A percentile compares a stretch with the other conserved stretches of the same genome.
Evolutionary conservation across 2,113 vertebrate species (phyloP).

Genomic region (Vicugna pacos): DNA sequence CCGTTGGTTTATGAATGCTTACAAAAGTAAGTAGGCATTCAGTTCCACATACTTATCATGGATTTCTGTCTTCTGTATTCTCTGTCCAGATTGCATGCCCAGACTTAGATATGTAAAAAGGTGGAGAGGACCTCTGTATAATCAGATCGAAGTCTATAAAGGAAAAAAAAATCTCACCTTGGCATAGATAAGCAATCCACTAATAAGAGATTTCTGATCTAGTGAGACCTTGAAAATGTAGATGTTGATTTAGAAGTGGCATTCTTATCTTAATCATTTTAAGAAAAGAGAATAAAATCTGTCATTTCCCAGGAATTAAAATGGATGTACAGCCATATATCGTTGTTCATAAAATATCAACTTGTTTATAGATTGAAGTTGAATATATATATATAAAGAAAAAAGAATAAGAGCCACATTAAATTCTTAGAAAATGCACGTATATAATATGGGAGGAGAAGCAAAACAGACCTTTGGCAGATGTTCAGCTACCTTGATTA

Average conservation of each 20-base stretch:
- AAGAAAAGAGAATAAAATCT: neutral
- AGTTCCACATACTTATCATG: neutral
- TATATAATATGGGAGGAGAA: neutral
- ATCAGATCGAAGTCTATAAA: neutral
- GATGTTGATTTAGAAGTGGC: neutral
- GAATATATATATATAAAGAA: neutral
- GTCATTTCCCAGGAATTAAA: conserved; percentile 30
- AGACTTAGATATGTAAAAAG: neutral
- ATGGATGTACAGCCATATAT: neutral
- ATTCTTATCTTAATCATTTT: neutral
- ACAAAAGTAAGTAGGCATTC: neutral
- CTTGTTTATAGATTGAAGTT: neutral
- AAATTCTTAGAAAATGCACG: neutral
- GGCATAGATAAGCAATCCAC: neutral
- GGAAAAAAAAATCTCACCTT: neutral
- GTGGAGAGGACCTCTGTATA: neutral
- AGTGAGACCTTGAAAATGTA: neutral
- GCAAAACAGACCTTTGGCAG: neutral
- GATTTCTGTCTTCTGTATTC: neutral
- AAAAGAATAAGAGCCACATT: neutral
- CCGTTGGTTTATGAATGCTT: neutral
- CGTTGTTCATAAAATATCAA: neutral
- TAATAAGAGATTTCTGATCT: neutral
- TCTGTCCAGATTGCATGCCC: neutral
- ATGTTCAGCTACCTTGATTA: neutral